Base-by-base conservation (phyloP, 2,888 invertebrate species). In the Drosophila maculinotata region DNA sequence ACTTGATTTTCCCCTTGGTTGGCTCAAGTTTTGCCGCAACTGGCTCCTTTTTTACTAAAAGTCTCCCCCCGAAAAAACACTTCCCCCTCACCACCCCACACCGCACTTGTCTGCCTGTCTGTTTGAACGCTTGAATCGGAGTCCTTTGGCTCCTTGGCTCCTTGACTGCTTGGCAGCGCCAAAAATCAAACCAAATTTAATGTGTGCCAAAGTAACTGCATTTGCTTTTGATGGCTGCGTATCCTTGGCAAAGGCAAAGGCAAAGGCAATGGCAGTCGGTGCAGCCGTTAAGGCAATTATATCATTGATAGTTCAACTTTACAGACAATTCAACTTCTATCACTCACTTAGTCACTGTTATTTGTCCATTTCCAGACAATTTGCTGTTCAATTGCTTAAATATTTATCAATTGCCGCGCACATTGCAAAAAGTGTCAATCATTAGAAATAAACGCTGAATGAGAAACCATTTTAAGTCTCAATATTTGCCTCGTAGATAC, bases 1-100 rank as follows among this genome's bases (percentile, higher is more conserved):
- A 68, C 83, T 87, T 76, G 86, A 82, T 82, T 82, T 82, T 87
- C 64, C 53, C 57, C 75, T 45, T 84, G 78, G 56, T 53, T 84
- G 69, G 31, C 41, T 69, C 53, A 51, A 45, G 47, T 76, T 63
- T 52, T 52, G 25, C 14, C 42, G 9, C 25, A 33, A 15, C 51
- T 5, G 7, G 36, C 33, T 38, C 12, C 30, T 45, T 36, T 41
- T 63, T 35, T 30, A 35, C 28, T 12, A 23, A 31, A 44, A 42
- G 10, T 35, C 36, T n/a, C 3, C 38, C 36, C 20, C 23, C 47
- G 25, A n/a, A n/a, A n/a, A n/a, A n/a, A n/a, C n/a, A n/a, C n/a
- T 25, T 17, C 44, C 26, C 20, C n/a, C 2, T 17, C 6, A n/a
- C 1, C 17, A 15, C 10, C 12, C n/a, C 41, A 4, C 14, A 6